Evolutionary conservation across 2,113 vertebrate species (phyloP).

Genomic region (Saimiri boliviensis): DNA sequence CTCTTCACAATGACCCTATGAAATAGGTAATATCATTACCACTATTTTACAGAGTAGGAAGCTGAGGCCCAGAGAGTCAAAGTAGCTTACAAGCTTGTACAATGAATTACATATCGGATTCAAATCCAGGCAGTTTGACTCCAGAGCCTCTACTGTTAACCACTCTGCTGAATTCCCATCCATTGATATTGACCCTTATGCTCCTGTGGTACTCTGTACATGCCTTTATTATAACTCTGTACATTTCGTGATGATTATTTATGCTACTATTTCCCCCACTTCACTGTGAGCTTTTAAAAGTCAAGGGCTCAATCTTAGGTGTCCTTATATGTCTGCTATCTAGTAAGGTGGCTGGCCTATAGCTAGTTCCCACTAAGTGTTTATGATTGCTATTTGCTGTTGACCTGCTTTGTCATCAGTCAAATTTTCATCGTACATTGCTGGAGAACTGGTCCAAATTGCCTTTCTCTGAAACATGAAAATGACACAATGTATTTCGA

Average conservation of each 20-base stretch:
- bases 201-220: background rate
- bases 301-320: constrained; percentile 39
- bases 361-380: constrained; percentile 38
- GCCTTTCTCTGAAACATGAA: constrained; percentile 69
- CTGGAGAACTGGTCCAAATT: constrained; percentile 62
- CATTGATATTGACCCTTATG: background rate
- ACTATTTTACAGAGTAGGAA: background rate
- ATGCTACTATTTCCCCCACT: background rate
- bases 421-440: constrained; percentile 65
- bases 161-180: background rate
- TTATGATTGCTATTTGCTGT: constrained; percentile 52
- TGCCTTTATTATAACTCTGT: background rate
- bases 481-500: constrained; percentile 65
- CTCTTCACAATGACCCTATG: background rate
- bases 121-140: background rate
- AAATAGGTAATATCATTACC: background rate
- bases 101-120: constrained; percentile 32
- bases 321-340: background rate
- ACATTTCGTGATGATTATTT: background rate
- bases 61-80: background rate
- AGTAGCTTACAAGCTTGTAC: background rate
- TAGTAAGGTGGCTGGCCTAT: background rate
- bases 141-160: background rate
- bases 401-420: constrained; percentile 56
- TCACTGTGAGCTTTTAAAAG: constrained; percentile 19